phyloP scores from a whole-genome alignment of 2,888 invertebrate genomes.

The Gari tellinella region DNA sequence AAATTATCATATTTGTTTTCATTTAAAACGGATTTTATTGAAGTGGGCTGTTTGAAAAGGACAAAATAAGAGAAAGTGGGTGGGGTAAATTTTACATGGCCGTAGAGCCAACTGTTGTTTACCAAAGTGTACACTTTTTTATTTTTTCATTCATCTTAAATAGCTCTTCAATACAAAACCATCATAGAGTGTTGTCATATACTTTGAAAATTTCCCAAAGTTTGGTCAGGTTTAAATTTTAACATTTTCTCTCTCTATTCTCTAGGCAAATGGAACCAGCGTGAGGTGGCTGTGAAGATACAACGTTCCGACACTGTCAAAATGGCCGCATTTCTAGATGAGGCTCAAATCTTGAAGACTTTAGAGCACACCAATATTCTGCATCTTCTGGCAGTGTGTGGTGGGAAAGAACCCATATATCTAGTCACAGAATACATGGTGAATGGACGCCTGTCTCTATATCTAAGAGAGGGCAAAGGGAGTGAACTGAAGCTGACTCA shows the following conservation, averaged over 20 bases:
- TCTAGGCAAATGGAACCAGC: conserved; percentile 94
- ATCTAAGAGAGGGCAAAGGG: conserved; percentile 87
- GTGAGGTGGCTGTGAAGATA: conserved; percentile 99
- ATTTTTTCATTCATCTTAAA: too few species aligned
- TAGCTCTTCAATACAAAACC: too few species aligned
- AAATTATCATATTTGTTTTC: too few species aligned
- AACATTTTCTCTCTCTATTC: conserved; percentile 8
- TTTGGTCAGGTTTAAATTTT: too few species aligned
- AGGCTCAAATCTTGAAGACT: conserved; percentile 86
- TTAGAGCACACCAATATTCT: conserved; percentile 89
- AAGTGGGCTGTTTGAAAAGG: too few species aligned
- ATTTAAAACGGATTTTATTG: too few species aligned
- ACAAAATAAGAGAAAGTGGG: too few species aligned
- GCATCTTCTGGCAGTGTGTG: conserved; percentile 96
- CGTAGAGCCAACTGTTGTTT: too few species aligned
- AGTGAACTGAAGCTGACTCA: conserved; percentile 91
- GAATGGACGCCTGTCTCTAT: conserved; percentile 96
- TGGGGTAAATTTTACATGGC: too few species aligned
- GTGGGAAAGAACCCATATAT: conserved; percentile 93
- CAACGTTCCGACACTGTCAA: conserved; percentile 95
- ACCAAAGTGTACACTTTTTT: too few species aligned
- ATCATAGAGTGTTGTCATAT: too few species aligned
- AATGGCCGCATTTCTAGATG: conserved; percentile 97
- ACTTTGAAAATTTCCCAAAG: too few species aligned
- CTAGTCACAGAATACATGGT: conserved; percentile 97